phyloP scores from a whole-genome alignment of 2,113 vertebrate species.

The Loxodonta africana region DNA sequence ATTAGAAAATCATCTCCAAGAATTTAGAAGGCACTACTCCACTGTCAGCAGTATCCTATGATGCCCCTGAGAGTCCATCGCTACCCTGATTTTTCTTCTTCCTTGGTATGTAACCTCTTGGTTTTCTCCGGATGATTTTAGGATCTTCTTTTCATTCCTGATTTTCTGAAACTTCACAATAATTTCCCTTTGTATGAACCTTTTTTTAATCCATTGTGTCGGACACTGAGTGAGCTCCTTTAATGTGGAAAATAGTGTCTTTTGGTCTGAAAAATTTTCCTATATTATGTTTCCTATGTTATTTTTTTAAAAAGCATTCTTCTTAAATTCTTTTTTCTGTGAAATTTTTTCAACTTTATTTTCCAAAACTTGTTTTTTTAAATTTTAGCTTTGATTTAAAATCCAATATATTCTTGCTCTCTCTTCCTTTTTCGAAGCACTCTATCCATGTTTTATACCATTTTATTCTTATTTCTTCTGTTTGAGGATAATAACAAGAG shows the following conservation, averaged over 20 bases:
- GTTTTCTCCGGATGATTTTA: neutral
- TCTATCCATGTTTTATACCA: neutral
- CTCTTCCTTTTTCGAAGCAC: neutral
- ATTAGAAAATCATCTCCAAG: neutral
- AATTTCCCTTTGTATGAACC: neutral
- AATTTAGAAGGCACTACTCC: neutral
- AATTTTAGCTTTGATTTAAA: conserved; percentile 5
- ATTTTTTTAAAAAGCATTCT: neutral
- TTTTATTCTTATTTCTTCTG: neutral
- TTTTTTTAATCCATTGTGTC: neutral
- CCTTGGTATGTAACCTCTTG: neutral
- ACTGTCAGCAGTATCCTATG: neutral
- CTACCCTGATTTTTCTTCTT: neutral
- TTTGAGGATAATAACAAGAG: neutral
- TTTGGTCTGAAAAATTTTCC: neutral
- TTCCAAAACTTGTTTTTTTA: neutral
- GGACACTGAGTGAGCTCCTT: neutral
- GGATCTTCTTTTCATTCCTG: neutral
- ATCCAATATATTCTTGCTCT: neutral
- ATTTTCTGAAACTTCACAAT: neutral
- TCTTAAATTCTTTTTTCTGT: conserved; percentile 10
- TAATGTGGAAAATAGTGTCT: neutral
- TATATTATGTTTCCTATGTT: neutral
- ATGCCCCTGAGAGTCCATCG: neutral
- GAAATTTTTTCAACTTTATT: conserved; percentile 7